phyloP scores from a whole-genome alignment of 1,140 invertebrate genomes.

The Solen grandis region DNA sequence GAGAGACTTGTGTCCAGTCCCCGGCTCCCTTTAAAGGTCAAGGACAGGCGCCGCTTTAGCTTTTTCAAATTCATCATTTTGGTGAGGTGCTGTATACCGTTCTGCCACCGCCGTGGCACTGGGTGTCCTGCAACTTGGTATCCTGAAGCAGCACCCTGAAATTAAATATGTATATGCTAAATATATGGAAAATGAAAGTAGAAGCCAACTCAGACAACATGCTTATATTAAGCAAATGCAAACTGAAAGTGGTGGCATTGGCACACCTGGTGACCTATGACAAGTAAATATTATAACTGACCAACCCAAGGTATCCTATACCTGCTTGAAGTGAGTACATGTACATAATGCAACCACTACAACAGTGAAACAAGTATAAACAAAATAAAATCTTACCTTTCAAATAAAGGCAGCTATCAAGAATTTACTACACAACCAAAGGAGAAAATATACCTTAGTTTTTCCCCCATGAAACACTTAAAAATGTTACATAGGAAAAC shows the following conservation, averaged over 20 bases:
- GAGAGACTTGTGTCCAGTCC: conserved; percentile 35
- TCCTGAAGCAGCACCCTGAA: conserved; percentile 46
- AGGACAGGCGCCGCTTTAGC: conserved; percentile 50
- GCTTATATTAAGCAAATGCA: not conserved
- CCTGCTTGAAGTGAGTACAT: not conserved
- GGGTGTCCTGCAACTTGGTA: conserved; percentile 43
- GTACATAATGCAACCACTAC: not conserved
- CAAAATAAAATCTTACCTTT: too few species aligned
- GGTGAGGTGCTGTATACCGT: conserved; percentile 54
- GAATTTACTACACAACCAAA: too few species aligned
- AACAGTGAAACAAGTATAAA: too few species aligned
- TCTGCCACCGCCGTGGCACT: conserved; percentile 57
- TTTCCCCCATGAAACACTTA: too few species aligned
- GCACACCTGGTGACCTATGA: not conserved
- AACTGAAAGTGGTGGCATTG: not conserved
- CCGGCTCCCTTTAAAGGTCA: conserved; percentile 52
- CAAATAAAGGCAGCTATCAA: too few species aligned
- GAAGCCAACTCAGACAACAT: too few species aligned
- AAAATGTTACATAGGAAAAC: too few species aligned
- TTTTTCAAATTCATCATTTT: conserved; percentile 60
- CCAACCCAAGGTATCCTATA: not conserved
- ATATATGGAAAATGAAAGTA: not conserved
- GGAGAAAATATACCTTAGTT: too few species aligned
- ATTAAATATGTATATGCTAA: conserved; percentile 1
- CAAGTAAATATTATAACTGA: not conserved